phyloP scores from a whole-genome alignment of 2,113 vertebrate species.

The Bufo bufo region DNA sequence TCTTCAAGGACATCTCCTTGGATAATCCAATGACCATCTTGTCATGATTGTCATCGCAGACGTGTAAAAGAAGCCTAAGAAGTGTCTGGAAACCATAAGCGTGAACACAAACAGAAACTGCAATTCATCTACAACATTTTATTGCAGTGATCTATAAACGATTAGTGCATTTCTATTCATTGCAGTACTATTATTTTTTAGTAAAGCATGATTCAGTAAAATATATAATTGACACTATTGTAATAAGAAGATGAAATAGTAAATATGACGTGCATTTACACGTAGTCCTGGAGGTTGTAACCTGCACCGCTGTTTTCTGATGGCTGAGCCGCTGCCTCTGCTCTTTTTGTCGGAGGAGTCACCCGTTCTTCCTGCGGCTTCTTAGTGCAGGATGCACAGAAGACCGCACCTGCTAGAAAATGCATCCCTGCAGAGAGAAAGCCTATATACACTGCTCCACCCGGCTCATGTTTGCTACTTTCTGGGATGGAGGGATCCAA shows the following conservation, averaged over 20 bases:
- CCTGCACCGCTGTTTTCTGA: conserved; percentile 78
- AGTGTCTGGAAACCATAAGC: conserved; percentile 72
- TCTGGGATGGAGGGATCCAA: conserved; percentile 85
- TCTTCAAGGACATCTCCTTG: too few relatives aligned
- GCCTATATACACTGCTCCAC: conserved; percentile 88
- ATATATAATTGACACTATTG: neutral
- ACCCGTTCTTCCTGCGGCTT: conserved; percentile 77
- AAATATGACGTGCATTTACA: conserved; percentile 70
- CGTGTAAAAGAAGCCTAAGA: conserved; percentile 59
- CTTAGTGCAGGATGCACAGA: conserved; percentile 85
- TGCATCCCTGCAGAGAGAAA: conserved; percentile 88
- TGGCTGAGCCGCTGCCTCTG: conserved; percentile 70
- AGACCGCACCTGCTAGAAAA: conserved; percentile 84
- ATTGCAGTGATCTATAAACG: neutral
- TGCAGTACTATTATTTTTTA: conserved; percentile 52
- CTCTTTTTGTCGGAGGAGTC: conserved; percentile 73
- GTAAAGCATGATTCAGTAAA: conserved; percentile 6
- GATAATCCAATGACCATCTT: too few relatives aligned
- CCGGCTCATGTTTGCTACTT: conserved; percentile 90
- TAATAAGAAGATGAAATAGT: neutral
- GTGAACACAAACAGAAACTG: neutral
- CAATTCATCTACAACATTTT: neutral
- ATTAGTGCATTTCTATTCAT: neutral
- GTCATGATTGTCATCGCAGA: too few relatives aligned
- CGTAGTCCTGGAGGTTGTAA: conserved; percentile 92